A percentile compares a stretch with the other conserved stretches of the same genome.
Conservation (phyloP, 23 tunicate genomes). For the Diplosoma virens region DNA sequence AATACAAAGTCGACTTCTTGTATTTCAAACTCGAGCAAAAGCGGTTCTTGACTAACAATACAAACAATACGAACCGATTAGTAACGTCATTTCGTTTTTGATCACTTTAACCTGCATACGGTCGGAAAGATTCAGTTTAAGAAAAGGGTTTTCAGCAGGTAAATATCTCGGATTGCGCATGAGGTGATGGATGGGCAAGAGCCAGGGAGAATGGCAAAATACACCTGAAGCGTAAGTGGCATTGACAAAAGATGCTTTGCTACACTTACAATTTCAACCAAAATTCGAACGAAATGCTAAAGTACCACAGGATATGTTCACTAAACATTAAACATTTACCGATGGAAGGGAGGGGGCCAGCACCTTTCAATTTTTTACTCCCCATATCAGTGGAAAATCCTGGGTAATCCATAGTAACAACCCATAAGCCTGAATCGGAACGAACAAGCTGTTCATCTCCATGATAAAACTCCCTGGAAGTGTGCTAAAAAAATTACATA, state of each 20-base stretch:
- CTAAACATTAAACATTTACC: no score
- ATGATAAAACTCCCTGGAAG: conserved; percentile 55
- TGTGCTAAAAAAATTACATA: conserved; percentile 50
- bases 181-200: conserved; percentile 41
- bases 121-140: background rate
- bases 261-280: no score
- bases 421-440: conserved; percentile 63
- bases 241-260: background rate
- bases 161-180: conserved; percentile 38
- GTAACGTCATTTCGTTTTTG: background rate
- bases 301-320: no score
- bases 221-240: conserved; percentile 44
- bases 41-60: no score
- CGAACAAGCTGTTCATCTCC: conserved; percentile 4
- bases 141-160: conserved; percentile 24
- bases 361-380: background rate
- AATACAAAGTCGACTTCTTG: no score
- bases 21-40: no score
- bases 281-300: no score
- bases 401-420: conserved; percentile 48
- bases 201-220: conserved; percentile 60
- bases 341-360: conserved; percentile 23
- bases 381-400: conserved; percentile 33
- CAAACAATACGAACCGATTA: conserved; percentile 9
- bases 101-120: conserved; percentile 23